A percentile compares a stretch with the other conserved stretches of the same genome.
Evolutionary conservation across 2,888 invertebrate genomes (phyloP).

Genomic region (Tetragonisca angustula): DNA sequence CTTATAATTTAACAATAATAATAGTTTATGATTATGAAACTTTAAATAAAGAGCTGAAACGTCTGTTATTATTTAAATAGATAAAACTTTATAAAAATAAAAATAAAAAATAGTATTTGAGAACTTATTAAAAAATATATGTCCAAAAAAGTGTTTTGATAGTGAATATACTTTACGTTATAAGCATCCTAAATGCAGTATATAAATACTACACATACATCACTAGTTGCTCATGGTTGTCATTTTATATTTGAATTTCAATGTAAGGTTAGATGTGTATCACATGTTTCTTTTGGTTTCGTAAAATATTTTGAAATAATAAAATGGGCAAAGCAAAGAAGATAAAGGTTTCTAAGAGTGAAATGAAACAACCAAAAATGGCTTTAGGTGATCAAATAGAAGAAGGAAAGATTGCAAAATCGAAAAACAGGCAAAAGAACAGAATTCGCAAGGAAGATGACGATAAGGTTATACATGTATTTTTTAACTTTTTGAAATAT

Average conservation of each 20-base stretch:
- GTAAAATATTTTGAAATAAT: background rate
- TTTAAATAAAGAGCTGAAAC: no score
- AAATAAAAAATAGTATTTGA: no score
- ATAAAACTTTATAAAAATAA: no score
- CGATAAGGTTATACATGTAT: slow-evolving; percentile 87
- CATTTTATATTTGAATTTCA: background rate
- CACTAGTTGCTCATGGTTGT: background rate
- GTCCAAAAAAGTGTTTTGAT: no score
- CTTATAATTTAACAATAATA: no score
- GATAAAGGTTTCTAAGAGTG: slow-evolving; percentile 86
- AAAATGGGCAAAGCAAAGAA: slow-evolving; percentile 92
- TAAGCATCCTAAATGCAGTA: no score
- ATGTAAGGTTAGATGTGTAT: background rate
- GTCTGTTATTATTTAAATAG: no score
- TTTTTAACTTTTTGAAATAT: background rate
- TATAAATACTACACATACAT: background rate
- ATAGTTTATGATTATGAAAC: no score
- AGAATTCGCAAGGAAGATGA: slow-evolving; percentile 89
- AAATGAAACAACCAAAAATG: slow-evolving; percentile 84
- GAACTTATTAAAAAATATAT: no score
- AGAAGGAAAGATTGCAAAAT: slow-evolving; percentile 87
- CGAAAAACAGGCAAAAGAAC: slow-evolving; percentile 88
- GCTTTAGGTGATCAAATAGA: slow-evolving; percentile 91
- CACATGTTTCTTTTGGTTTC: slow-evolving; percentile 9
- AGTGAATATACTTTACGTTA: no score